phyloP scores from a whole-genome alignment of 2,113 vertebrate genomes.

The Periophthalmodon schlosseri region DNA sequence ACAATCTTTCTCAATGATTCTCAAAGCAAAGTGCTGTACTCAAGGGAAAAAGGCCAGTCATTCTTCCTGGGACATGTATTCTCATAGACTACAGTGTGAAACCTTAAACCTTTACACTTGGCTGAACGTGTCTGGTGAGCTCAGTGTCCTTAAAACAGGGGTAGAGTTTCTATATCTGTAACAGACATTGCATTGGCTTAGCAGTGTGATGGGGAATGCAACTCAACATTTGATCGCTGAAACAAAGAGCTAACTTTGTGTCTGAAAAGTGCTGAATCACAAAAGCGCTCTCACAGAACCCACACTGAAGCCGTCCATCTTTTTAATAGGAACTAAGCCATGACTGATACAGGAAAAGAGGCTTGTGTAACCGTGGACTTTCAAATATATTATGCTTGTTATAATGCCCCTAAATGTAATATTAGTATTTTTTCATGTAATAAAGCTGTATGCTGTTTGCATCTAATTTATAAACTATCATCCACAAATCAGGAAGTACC shows the following conservation, averaged over 20 bases:
- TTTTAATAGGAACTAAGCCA: conserved; percentile 49
- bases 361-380: not conserved
- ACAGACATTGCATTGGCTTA: conserved; percentile 23
- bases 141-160: not conserved
- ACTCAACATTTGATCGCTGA: conserved; percentile 33
- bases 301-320: conserved; percentile 58
- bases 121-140: conserved; percentile 13
- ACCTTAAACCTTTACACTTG: conserved; percentile 42
- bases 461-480: no score
- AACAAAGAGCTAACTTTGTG: conserved; percentile 68
- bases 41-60: conserved; percentile 6
- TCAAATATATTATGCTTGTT: not conserved
- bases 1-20: conserved; percentile 26
- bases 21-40: conserved; percentile 6
- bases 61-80: conserved; percentile 33
- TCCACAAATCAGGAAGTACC: no score
- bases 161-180: conserved; percentile 35
- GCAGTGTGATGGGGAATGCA: conserved; percentile 54
- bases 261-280: conserved; percentile 71
- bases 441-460: no score
- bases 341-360: conserved; percentile 7
- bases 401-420: no score
- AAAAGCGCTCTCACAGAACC: conserved; percentile 60
- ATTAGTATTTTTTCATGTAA: no score
- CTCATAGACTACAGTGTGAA: conserved; percentile 28